Evolutionary conservation across 2,888 invertebrate genomes (phyloP).

Genomic region (Bellardia pandia): DNA sequence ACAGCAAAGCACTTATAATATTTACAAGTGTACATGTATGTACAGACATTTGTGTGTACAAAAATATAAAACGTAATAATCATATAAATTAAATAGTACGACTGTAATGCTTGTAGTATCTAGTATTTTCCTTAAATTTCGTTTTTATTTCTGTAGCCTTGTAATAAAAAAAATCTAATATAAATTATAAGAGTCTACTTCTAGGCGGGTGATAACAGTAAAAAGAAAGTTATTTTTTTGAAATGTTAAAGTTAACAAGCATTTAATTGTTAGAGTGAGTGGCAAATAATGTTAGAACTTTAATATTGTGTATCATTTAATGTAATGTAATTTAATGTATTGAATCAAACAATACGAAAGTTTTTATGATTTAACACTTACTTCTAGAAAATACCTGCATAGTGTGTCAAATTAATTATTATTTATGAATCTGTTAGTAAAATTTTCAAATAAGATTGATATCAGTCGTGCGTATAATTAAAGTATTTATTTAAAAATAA

Average conservation of each 20-base stretch:
- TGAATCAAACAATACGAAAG: too few species aligned
- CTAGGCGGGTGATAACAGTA: conserved; percentile 20
- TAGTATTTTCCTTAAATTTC: conserved; percentile 12
- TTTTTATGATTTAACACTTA: too few species aligned
- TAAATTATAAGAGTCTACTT: conserved; percentile 34
- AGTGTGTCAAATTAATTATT: too few species aligned
- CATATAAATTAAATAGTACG: not conserved
- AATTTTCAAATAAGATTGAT: too few species aligned
- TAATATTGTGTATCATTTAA: too few species aligned
- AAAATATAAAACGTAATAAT: not conserved
- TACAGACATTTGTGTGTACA: not conserved
- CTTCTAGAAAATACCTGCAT: too few species aligned
- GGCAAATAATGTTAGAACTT: not conserved
- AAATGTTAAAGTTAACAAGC: not conserved
- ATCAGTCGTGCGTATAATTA: too few species aligned
- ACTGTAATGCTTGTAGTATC: conserved; percentile 2
- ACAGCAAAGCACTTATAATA: not conserved
- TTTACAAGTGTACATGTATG: not conserved
- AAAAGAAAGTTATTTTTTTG: not conserved
- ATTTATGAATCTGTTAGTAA: too few species aligned
- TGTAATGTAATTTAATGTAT: too few species aligned
- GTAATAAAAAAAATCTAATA: conserved; percentile 26
- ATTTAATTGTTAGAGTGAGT: not conserved
- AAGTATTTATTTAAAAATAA: too few species aligned
- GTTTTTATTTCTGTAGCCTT: not conserved